Evolutionary conservation across 1,140 invertebrate genomes (phyloP), one percentile per base, ranked within the genome.

Genomic region (Gryllus bimaculatus): DNA sequence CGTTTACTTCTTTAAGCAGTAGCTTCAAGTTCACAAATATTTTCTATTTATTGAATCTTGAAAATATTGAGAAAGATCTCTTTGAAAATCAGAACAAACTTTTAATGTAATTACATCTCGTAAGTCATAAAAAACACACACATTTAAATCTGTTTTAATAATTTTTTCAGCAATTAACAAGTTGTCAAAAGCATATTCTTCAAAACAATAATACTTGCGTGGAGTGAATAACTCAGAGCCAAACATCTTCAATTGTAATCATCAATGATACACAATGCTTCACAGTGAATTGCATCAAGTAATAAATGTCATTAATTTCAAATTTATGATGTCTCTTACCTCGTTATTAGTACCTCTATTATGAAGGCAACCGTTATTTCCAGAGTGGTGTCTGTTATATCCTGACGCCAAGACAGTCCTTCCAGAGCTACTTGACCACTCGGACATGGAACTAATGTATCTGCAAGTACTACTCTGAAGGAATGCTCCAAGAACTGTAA

Each of bases 371-470:
- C 76, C 47, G 47, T 54, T 20, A 10, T 77, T 77, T 48, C 48
- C 76, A 48, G 18, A 20, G n/a, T 20, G 48, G 47, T 77, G 76
- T 26, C 18, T 13, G 20, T 21, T 15, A 78, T 48, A 78, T 15
- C 49, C 54, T 21, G 66, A 18, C 48, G 21, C 20, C 18, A 49
- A 78, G 8, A 39, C 47, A 47, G 78, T 78, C 4, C 78, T 47
- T 73, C 78, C 78, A 21, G 66, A 73, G 48, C 66, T 78, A 48
- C 47, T 78, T 73, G 78, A 78, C 78, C 48, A 78, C 54, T 78
- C 78, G 66, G 78, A 78, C 78, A 78, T 78, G 78, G 78, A 49
- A 78, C 54, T 66, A 66, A 66, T 13, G 54, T 66, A 66, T 66
- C 54, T 66, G 54, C 18, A 66, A 66, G 18, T 13, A 18, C 54